Percentiles rank a stretch among this genome's conserved stretches.
These are phyloP conservation scores for Eudasyphora cyanicolor DNA, from an alignment of 2,888 invertebrate species.

Conservation along the genomic window DNA sequence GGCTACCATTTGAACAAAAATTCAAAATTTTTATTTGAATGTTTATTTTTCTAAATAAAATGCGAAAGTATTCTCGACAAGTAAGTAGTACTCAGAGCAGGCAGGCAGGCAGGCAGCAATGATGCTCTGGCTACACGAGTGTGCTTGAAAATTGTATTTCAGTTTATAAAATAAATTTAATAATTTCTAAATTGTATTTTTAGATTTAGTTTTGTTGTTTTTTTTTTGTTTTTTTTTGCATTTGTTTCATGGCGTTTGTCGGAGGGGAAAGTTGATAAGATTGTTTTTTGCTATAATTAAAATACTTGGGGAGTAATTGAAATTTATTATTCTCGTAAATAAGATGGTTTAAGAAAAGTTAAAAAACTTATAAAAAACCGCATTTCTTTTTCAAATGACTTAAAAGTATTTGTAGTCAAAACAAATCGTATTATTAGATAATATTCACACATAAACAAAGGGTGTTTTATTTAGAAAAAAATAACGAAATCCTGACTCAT, in stretches of 20 bases:
- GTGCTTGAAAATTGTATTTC: neutral
- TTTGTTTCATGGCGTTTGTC: neutral
- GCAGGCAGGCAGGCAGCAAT: too few species aligned
- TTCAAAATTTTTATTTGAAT: too few species aligned
- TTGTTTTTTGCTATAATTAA: neutral
- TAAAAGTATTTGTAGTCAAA: neutral
- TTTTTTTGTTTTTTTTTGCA: neutral
- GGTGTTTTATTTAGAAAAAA: too few species aligned
- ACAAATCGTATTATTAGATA: neutral
- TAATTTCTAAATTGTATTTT: neutral
- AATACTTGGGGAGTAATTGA: neutral
- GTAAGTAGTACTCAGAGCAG: too few species aligned
- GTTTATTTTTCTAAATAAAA: too few species aligned
- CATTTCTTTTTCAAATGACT: too few species aligned
- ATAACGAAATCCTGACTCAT: too few species aligned
- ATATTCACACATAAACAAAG: too few species aligned
- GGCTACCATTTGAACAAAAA: too few species aligned
- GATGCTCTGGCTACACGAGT: neutral
- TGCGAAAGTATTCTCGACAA: too few species aligned
- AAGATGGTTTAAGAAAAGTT: neutral
- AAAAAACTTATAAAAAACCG: neutral
- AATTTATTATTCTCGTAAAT: neutral
- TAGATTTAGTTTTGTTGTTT: neutral
- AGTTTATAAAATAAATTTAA: constrained; percentile 25
- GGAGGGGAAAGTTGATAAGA: neutral